Base-by-base conservation (phyloP, 2,113 vertebrate species). In the Hypocryptadius cinnamomeus region DNA sequence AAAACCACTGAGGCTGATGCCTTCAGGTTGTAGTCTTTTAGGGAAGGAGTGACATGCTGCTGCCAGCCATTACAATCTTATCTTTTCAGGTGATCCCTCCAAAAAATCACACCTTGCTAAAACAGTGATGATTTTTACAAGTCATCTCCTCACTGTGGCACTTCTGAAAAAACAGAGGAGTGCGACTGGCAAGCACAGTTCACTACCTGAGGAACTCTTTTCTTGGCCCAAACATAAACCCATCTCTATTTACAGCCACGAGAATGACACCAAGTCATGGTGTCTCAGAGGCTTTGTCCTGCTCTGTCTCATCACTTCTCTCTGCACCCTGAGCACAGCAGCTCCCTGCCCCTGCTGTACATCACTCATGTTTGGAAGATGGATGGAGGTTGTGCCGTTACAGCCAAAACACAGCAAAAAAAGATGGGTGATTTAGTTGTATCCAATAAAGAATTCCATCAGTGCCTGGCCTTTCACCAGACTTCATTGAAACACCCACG, bases 401-500 rank as follows among this genome's bases (percentile, higher is more conserved):
- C 63, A 85, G 28, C 1, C 71, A 56, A 68, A 71, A 48, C 39
- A 68, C 65, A 35, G 35, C 24, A 57, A 57, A 73, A 45, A 45
- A 11, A 40, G n/a, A 30, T 6, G 9, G 56, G 37, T 35, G 15
- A 65, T 84, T 74, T 9, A 40, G 40, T 3, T 71, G 27, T 40
- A 18, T 3, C 45, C 59, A 30, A 23, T 5, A 3, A 57, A 64
- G 57, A 80, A 77, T n/a, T 16, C 18, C 79, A 64, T 15, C 66
- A 50, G n/a, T 10, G 15, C 53, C 50, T 28, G 60, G 60, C 61
- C 20, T 65, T 39, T 54, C 79, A 37, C 15, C 10, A 65, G n/a
- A 28, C 18, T 13, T 40, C 60, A 71, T 0, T 6, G 28, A 39
- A 45, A 80, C 19, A 15, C 40, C 66, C 7, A 1, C 0, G 0